phyloP scores from a whole-genome alignment of 2,113 vertebrate genomes.

The Peromyscus polionotus region DNA sequence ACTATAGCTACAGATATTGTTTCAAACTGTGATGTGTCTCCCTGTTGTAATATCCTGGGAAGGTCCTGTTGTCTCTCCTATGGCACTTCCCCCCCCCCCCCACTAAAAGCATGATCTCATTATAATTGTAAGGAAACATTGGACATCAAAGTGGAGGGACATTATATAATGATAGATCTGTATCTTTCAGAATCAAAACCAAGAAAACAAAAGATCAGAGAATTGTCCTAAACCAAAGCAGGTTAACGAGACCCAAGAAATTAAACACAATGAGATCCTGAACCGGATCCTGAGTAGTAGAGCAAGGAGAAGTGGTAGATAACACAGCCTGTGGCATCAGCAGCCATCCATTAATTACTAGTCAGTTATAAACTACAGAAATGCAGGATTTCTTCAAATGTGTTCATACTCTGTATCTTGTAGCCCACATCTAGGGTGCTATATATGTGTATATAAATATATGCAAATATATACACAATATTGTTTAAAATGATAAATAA shows the following conservation, averaged over 20 bases:
- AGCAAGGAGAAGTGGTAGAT: background rate
- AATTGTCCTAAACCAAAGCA: background rate
- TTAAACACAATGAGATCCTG: background rate
- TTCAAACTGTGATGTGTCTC: background rate
- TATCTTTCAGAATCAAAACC: background rate
- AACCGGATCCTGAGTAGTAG: background rate
- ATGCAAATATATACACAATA: background rate
- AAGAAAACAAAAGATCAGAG: constrained; percentile 2
- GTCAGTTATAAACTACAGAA: background rate
- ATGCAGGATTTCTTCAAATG: background rate
- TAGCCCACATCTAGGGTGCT: background rate
- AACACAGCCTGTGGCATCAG: background rate
- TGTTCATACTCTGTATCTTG: background rate
- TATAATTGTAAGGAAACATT: background rate
- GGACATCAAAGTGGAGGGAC: background rate
- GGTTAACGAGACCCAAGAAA: background rate
- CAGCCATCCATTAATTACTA: background rate
- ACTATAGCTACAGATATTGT: background rate
- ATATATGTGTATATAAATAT: background rate
- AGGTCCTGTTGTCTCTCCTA: background rate
- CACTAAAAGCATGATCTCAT: background rate
- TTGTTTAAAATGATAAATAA: background rate
- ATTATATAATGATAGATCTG: background rate
- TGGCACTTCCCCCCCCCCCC: background rate
- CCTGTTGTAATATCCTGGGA: background rate